These are phyloP conservation scores for Eulacestoma nigropectus DNA, from an alignment of 2,113 vertebrate genomes.

Conservation along the genomic window DNA sequence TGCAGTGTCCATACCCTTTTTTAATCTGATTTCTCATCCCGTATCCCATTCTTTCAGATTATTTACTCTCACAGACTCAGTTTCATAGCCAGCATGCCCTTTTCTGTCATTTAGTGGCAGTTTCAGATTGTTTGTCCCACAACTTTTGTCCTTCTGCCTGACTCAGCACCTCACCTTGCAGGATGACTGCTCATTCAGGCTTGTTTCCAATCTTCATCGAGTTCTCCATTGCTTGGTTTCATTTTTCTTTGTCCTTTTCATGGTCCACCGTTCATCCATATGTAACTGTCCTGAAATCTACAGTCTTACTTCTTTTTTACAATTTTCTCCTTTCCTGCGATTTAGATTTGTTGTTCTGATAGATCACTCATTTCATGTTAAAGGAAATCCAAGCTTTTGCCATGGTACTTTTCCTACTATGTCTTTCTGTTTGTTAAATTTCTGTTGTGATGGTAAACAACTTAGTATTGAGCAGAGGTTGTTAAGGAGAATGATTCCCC, in stretches of 20 bases:
- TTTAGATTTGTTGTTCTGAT: neutral
- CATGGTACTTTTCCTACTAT: neutral
- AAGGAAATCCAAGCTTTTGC: neutral
- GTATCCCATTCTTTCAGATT: neutral
- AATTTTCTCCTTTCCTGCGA: neutral
- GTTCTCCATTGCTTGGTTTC: neutral
- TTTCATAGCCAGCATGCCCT: neutral
- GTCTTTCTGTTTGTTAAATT: neutral
- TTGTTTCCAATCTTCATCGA: neutral
- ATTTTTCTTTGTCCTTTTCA: neutral
- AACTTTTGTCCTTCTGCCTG: neutral
- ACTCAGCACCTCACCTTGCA: neutral
- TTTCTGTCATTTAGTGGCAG: neutral
- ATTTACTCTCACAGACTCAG: neutral
- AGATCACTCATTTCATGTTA: neutral
- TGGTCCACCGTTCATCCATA: neutral
- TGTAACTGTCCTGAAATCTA: neutral
- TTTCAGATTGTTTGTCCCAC: neutral
- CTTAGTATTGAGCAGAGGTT: neutral
- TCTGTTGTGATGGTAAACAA: neutral
- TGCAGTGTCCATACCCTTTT: neutral
- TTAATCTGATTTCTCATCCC: neutral
- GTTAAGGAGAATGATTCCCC: neutral
- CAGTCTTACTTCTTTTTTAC: neutral
- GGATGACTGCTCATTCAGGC: neutral